Evolutionary conservation across 1,140 invertebrate species (phyloP), one percentile per base, ranked within the genome.

Genomic region (Adelges cooleyi): DNA sequence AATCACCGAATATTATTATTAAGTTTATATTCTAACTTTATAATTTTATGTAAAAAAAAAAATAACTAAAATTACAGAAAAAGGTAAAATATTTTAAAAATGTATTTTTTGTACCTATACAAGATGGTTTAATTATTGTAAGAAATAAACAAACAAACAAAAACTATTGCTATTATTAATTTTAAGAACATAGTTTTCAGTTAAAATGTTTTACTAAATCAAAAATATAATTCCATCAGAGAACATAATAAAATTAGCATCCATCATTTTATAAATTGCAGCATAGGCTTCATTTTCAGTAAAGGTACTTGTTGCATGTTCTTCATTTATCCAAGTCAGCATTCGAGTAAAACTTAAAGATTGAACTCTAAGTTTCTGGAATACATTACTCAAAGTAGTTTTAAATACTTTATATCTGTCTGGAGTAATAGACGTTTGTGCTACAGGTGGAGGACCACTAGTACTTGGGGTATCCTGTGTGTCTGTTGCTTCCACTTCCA

Each of bases 211-310:
- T n/a, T n/a, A n/a, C 82, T 84, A 93, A 74, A 93, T 90, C 15
- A 90, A 77, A 73, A 92, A 90, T n/a, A 95, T 80, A 68, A 90
- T 85, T 68, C 86, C 85, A 73, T 94, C 90, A 1, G 90, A 83
- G 65, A 92, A 77, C 90, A 96, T 94, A 22, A 98, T 81, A 74
- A 93, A 87, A 77, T 95, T 95, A 50, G 86, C 89, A 42, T 89
- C 84, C 18, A 85, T 86, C 92, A 97, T 93, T 65, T 79, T 80
- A 13, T 85, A 76, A 11, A 97, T 77, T 1, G 91, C 92, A 0
- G 85, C 82, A 42, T 79, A 75, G 6, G 95, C 80, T 79, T 98
- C 92, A 15, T 76, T 81, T 13, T 79, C 70, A 2, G 78, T 77
- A 73, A 92, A 95, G 18, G 73, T 73, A 23, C 66, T 54, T 3